These are phyloP conservation scores for Pipistrellus kuhlii DNA, from an alignment of 2,797 vertebrate species.

Conservation along the genomic window DNA sequence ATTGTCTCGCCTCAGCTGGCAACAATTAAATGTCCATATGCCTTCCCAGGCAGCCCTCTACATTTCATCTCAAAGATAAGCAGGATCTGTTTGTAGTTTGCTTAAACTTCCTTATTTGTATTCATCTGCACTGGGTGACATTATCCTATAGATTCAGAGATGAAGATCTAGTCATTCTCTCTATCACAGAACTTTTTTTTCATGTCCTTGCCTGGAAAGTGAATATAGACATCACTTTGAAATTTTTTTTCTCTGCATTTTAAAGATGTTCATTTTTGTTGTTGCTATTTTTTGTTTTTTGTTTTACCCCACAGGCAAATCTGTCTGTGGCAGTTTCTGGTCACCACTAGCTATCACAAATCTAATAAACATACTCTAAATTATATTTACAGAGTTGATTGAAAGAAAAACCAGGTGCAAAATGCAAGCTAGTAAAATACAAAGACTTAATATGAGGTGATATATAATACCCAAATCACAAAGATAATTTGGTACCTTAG, in stretches of 20 bases:
- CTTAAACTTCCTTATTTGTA: conserved; percentile 64
- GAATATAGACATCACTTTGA: conserved; percentile 67
- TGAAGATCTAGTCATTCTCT: conserved; percentile 1
- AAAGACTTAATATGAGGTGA: conserved; percentile 77
- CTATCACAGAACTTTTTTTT: conserved; percentile 62
- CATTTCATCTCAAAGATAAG: conserved; percentile 58
- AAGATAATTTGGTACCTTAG: conserved; percentile 72
- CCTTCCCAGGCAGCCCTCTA: no score
- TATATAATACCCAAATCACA: conserved; percentile 77
- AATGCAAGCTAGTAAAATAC: conserved; percentile 65
- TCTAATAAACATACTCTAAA: conserved; percentile 71
- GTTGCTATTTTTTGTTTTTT: not conserved
- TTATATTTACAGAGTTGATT: conserved; percentile 76
- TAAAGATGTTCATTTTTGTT: conserved; percentile 63
- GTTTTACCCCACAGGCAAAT: conserved; percentile 14
- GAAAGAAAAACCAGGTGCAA: conserved; percentile 69
- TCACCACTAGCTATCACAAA: conserved; percentile 62
- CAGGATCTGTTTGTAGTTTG: conserved; percentile 58
- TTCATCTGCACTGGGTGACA: conserved; percentile 27
- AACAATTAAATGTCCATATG: no score
- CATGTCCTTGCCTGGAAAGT: conserved; percentile 59
- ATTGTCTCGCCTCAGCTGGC: no score
- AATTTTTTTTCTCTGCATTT: conserved; percentile 17
- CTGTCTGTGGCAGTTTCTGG: conserved; percentile 70
- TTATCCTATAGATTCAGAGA: conserved; percentile 59